phyloP scores from a whole-genome alignment of 1,140 invertebrate genomes.

The Drosophila sp. region DNA sequence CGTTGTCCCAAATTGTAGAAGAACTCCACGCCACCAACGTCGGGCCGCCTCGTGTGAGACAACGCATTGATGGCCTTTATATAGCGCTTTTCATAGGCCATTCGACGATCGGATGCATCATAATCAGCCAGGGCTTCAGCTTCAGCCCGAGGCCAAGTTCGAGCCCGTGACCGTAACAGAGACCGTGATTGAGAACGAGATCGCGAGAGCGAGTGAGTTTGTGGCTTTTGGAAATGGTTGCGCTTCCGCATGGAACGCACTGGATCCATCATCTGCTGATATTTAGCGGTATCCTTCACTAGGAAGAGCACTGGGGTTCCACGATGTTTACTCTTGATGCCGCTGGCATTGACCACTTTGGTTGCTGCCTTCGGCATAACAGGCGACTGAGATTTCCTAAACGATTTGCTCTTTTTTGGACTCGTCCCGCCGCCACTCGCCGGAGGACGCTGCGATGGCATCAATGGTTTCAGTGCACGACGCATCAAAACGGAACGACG shows the following conservation, averaged over 20 bases:
- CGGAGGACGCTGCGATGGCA: background rate
- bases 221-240: background rate
- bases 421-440: background rate
- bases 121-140: background rate
- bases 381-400: background rate
- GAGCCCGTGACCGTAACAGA: background rate
- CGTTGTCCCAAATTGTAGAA: constrained; percentile 35
- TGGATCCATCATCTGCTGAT: background rate
- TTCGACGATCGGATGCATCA: background rate
- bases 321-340: background rate
- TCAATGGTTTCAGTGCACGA: background rate
- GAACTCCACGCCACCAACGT: constrained; percentile 36
- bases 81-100: background rate
- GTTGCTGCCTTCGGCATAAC: background rate
- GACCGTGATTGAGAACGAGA: background rate
- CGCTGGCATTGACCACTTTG: constrained; percentile 12
- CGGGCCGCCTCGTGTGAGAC: background rate
- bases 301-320: constrained; percentile 33
- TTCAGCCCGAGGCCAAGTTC: too few relatives aligned
- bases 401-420: background rate
- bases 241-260: background rate
- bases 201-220: background rate
- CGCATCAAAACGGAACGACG: background rate
- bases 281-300: background rate
- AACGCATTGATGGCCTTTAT: background rate